phyloP scores from a whole-genome alignment of 2,797 vertebrate genomes.

The Pseudochirops cupreus region DNA sequence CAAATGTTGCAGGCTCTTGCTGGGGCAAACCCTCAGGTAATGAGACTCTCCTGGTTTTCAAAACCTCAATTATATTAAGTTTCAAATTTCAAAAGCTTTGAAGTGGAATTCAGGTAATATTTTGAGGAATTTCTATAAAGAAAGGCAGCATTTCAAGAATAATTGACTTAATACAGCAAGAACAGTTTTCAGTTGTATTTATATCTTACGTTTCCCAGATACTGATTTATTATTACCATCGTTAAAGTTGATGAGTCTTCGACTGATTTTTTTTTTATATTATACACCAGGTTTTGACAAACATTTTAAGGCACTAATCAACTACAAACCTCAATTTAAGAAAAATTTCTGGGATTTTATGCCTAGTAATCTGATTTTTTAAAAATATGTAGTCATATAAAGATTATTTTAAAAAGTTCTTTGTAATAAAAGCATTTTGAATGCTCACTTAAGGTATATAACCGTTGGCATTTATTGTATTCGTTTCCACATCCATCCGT shows the following conservation, averaged over 20 bases:
- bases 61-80: conserved; percentile 20
- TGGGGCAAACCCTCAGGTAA: conserved; percentile 88
- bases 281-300: not conserved
- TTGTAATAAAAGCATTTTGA: not conserved
- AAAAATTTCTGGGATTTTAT: not conserved
- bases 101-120: not conserved
- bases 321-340: not conserved
- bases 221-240: not conserved
- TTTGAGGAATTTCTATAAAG: conserved; percentile 19
- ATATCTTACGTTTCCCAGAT: not conserved
- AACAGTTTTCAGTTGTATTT: not conserved
- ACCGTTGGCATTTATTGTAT: not conserved
- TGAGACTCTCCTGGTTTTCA: conserved; percentile 32
- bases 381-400: not conserved
- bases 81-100: conserved; percentile 25
- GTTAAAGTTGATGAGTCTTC: not conserved
- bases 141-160: conserved; percentile 1
- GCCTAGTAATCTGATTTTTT: not conserved
- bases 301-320: not conserved
- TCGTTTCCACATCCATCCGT: not conserved
- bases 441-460: not conserved
- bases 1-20: conserved; percentile 94
- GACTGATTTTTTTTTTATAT: not conserved
- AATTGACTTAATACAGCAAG: conserved; percentile 3
- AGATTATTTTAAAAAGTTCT: not conserved